Evolutionary conservation across 92 coral and sea anemone species (phyloP).

Genomic region (Nematostella vectensis): DNA sequence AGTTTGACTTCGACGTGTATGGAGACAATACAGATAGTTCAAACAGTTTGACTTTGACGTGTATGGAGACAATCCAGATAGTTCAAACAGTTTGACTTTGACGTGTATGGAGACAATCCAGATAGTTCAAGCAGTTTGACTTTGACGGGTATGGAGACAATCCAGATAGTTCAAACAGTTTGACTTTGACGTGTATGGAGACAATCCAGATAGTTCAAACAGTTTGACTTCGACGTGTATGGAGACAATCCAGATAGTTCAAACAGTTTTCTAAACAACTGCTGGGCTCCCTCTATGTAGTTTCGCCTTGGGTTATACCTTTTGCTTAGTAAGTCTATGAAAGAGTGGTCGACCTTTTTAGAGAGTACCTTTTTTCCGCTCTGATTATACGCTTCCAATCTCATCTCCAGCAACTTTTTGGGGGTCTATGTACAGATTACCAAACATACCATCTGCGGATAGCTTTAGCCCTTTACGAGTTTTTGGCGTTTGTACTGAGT

Average conservation of each 20-base stretch:
- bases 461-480: conserved; percentile 4
- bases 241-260: conserved; percentile 14
- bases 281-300: conserved; percentile 5
- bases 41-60: too few relatives aligned
- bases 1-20: too few relatives aligned
- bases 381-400: conserved; percentile 11
- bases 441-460: conserved; percentile 17
- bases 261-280: conserved; percentile 11
- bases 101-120: too few relatives aligned
- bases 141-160: too few relatives aligned
- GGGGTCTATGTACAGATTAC: conserved; percentile 15
- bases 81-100: too few relatives aligned
- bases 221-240: conserved; percentile 8
- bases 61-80: too few relatives aligned
- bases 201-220: too few relatives aligned
- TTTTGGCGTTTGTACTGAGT: neutral
- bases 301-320: conserved; percentile 1
- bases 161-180: too few relatives aligned
- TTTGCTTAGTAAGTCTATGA: conserved; percentile 3
- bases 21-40: too few relatives aligned
- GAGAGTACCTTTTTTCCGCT: neutral
- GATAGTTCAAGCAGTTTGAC: too few relatives aligned
- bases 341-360: neutral
- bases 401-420: conserved; percentile 6
- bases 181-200: too few relatives aligned